Evolutionary conservation across 2,113 vertebrate genomes (phyloP).

Genomic region (Tenrec ecaudatus): DNA sequence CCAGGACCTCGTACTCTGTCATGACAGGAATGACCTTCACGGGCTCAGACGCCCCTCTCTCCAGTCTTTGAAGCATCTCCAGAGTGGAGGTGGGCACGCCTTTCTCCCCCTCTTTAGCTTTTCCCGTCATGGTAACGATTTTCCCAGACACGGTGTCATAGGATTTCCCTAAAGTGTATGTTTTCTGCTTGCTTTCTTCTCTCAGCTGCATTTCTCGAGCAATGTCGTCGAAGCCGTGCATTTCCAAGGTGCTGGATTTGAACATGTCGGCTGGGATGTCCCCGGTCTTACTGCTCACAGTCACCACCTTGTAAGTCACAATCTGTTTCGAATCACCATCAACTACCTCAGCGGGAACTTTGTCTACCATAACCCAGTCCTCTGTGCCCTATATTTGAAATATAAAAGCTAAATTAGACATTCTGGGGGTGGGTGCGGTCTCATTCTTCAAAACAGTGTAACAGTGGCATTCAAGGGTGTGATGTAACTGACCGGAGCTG

Average conservation of each 20-base stretch:
- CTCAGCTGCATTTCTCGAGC: conserved; percentile 87
- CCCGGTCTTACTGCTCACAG: conserved; percentile 88
- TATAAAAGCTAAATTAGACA: conserved; percentile 93
- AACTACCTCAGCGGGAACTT: conserved; percentile 93
- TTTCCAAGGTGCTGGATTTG: conserved; percentile 84
- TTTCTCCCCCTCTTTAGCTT: conserved; percentile 85
- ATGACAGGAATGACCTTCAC: conserved; percentile 84
- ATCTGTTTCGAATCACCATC: conserved; percentile 90
- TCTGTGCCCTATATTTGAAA: conserved; percentile 93
- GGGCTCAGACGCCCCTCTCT: conserved; percentile 78
- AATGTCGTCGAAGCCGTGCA: conserved; percentile 91
- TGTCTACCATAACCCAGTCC: conserved; percentile 93
- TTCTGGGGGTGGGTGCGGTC: conserved; percentile 61
- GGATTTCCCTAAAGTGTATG: conserved; percentile 91
- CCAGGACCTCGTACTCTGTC: conserved; percentile 90
- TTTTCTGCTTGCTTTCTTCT: conserved; percentile 90
- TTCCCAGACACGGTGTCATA: conserved; percentile 91
- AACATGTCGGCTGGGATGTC: conserved; percentile 86
- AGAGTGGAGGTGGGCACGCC: conserved; percentile 65
- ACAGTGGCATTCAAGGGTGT: neutral
- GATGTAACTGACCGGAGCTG: neutral
- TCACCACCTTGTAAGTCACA: conserved; percentile 90
- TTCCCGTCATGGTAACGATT: conserved; percentile 91
- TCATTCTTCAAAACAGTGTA: conserved; percentile 76
- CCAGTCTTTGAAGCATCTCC: conserved; percentile 80